phyloP scores from a whole-genome alignment of 2,888 invertebrate genomes.

The Emmelina monodactyla region DNA sequence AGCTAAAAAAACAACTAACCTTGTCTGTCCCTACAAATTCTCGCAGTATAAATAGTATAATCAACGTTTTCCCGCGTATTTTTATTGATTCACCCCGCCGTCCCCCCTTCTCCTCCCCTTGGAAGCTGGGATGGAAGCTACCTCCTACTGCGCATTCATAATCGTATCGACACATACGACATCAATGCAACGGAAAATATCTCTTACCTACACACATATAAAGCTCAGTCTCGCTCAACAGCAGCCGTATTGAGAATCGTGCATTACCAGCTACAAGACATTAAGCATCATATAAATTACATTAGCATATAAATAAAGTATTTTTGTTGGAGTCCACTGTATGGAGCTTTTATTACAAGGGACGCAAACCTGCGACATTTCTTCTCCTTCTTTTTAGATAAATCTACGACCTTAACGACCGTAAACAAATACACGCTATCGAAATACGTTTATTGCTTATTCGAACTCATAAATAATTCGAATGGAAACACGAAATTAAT shows the following conservation, averaged over 20 bases:
- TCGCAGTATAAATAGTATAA: conserved; percentile 63
- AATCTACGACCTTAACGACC: conserved; percentile 60
- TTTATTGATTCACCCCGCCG: conserved; percentile 57
- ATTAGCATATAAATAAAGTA: conserved; percentile 68
- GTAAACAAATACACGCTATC: conserved; percentile 61
- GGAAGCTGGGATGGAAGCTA: conserved; percentile 57
- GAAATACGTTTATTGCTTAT: conserved; percentile 61
- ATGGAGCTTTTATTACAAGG: conserved; percentile 50
- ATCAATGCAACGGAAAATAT: conserved; percentile 29
- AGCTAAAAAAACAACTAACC: not conserved
- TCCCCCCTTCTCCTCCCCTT: conserved; percentile 35
- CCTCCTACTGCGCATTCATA: conserved; percentile 66
- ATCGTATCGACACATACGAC: conserved; percentile 59
- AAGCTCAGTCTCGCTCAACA: conserved; percentile 31
- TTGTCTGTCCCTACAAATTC: conserved; percentile 25
- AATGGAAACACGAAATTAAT: conserved; percentile 60
- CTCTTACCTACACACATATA: conserved; percentile 31
- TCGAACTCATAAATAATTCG: conserved; percentile 58
- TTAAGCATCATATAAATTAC: conserved; percentile 67
- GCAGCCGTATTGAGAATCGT: conserved; percentile 58
- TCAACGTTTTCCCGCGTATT: conserved; percentile 65
- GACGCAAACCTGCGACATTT: conserved; percentile 47
- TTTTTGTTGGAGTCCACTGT: conserved; percentile 45
- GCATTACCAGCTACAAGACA: conserved; percentile 64
- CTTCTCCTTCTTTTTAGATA: conserved; percentile 62